Base-by-base conservation (phyloP, 2,797 vertebrate genomes). In the Poecilia velifera region DNA sequence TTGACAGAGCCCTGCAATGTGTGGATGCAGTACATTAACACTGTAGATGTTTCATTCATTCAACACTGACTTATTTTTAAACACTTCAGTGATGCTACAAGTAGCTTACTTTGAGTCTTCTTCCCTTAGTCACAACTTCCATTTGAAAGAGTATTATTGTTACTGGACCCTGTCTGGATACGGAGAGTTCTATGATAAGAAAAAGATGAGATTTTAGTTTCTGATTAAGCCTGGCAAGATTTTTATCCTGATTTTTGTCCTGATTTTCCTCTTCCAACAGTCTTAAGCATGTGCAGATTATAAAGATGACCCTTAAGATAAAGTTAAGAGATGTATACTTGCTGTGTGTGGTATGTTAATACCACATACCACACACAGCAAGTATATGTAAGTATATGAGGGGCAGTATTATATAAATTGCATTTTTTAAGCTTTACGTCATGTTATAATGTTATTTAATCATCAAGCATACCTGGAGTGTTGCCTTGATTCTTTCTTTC, bases 11-110 rank as follows among this genome's bases (percentile, higher is more conserved):
- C 22, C n/a, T 73, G 16, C 68, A 74, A 62, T 82, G 45, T 86
- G 80, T 43, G 0, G 77, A 80, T 83, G 85, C 76, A 85, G 82
- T 81, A 86, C 46, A 83, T 87, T 84, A 45, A 68, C 81, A 64
- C 84, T 84, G 66, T 79, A 53, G 75, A 85, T 82, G 20, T 82
- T 82, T 86, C 14, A 18, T 64, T 62, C 12, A 53, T 25, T 53
- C 51, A 53, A n/a, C 10, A 31, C 57, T 31, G 28, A 31, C 57
- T 59, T 59, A 13, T 14, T 59, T 59, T 59, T 59, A 59, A 28
- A 31, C n/a, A 59, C 57, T 13, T 59, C 57, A 59, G n/a, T 31
- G 57, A 59, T 59, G 6, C 28, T 2, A 59, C 13, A 59, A 31
- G 28, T 31, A 16, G 57, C 13, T 59, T 31, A 59, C 28, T 59